Percentiles rank a stretch among this genome's conserved stretches.
phyloP scores from a whole-genome alignment of 2,888 invertebrate genomes.

The Meliscaeva auricollis region DNA sequence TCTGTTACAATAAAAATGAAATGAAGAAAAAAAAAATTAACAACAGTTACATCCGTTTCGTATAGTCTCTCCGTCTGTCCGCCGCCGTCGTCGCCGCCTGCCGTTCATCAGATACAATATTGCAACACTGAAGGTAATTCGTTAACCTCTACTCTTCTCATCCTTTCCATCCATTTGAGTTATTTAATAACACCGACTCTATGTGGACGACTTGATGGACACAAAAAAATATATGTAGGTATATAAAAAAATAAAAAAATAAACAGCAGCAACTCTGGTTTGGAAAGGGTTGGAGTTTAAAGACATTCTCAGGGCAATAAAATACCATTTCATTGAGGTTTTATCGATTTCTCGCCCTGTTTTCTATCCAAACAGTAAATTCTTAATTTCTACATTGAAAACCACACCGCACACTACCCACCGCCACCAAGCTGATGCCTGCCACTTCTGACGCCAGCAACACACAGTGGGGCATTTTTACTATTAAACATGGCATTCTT shows the following conservation, averaged over 20 bases:
- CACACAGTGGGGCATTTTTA: not conserved
- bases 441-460: conserved; percentile 6
- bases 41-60: conserved; percentile 45
- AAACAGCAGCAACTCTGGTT: conserved; percentile 8
- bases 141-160: conserved; percentile 16
- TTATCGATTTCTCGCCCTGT: conserved; percentile 72
- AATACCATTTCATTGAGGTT: conserved; percentile 73
- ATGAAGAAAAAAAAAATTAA: conserved; percentile 20
- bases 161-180: conserved; percentile 1
- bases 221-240: conserved; percentile 8
- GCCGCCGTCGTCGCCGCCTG: not conserved
- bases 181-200: conserved; percentile 60
- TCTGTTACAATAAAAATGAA: not conserved
- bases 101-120: conserved; percentile 12
- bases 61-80: conserved; percentile 27
- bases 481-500: not conserved
- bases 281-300: conserved; percentile 54
- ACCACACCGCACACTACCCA: conserved; percentile 21
- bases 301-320: conserved; percentile 69
- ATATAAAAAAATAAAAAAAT: not conserved
- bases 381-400: conserved; percentile 68
- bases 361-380: conserved; percentile 71
- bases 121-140: conserved; percentile 51
- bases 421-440: not conserved
- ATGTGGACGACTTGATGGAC: conserved; percentile 42